These are phyloP conservation scores for Theristicus caerulescens DNA, from an alignment of 2,113 vertebrate species.

Conservation along the genomic window DNA sequence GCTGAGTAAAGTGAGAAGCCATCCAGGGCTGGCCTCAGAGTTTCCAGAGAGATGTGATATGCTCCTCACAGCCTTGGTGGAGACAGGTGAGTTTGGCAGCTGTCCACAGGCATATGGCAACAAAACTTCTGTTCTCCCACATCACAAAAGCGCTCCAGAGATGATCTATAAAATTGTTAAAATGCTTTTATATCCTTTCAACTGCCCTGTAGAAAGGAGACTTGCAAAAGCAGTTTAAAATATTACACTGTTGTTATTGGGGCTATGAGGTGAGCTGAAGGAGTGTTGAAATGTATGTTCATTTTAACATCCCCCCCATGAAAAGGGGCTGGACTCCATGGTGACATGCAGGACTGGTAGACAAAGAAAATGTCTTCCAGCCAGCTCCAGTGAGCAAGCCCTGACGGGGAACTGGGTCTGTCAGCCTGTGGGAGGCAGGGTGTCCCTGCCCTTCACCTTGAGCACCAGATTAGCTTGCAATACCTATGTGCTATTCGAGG, in stretches of 20 bases:
- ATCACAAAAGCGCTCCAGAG: background rate
- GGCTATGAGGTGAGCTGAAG: background rate
- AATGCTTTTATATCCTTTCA: slow-evolving; percentile 41
- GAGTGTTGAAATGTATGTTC: slow-evolving; percentile 23
- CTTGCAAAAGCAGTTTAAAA: slow-evolving; percentile 50
- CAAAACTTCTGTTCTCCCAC: slow-evolving; percentile 44
- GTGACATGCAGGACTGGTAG: background rate
- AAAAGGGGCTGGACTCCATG: background rate
- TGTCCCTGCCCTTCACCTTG: background rate
- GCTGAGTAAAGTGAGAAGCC: slow-evolving; percentile 65
- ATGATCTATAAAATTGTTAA: slow-evolving; percentile 36
- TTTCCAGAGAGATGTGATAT: slow-evolving; percentile 57
- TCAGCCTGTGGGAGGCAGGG: background rate
- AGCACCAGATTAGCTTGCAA: background rate
- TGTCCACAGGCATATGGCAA: slow-evolving; percentile 55
- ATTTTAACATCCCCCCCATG: background rate
- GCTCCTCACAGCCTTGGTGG: background rate
- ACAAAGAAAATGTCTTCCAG: background rate
- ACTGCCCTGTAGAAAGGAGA: slow-evolving; percentile 31
- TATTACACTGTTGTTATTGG: background rate
- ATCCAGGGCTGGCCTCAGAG: background rate
- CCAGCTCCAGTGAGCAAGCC: background rate
- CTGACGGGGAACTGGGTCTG: background rate
- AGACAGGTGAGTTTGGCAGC: slow-evolving; percentile 72
- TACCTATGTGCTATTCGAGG: background rate